Conservation (phyloP, 2,888 invertebrate species). For the Ornithoptera alexandrae region DNA sequence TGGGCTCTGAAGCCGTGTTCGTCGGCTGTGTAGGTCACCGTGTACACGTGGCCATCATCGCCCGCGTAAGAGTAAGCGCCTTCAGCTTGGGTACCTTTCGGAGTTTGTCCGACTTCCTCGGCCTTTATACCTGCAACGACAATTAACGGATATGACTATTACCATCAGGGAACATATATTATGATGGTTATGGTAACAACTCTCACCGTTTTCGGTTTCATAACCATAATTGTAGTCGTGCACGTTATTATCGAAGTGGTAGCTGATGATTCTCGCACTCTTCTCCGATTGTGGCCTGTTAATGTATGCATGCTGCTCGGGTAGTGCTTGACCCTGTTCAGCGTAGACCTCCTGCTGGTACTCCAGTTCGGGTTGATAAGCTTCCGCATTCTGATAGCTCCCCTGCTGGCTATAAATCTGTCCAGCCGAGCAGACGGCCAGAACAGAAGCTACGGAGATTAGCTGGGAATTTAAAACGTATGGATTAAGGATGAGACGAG, state of each 20-base stretch:
- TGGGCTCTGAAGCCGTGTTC: constrained; percentile 79
- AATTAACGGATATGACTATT: too few species aligned
- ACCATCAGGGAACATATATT: too few species aligned
- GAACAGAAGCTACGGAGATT: constrained; percentile 48
- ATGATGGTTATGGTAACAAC: too few species aligned
- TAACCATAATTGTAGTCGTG: constrained; percentile 72
- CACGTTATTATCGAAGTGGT: constrained; percentile 52
- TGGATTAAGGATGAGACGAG: too few species aligned
- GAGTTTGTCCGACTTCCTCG: constrained; percentile 66
- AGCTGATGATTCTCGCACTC: constrained; percentile 53
- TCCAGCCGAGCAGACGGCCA: constrained; percentile 56
- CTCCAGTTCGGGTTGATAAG: constrained; percentile 56
- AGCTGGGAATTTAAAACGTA: constrained; percentile 41
- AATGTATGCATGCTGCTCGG: constrained; percentile 41
- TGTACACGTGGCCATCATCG: constrained; percentile 78
- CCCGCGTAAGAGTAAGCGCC: constrained; percentile 80
- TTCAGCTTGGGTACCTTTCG: constrained; percentile 59
- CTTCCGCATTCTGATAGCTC: constrained; percentile 41
- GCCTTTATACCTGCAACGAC: constrained; percentile 69
- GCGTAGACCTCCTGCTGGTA: constrained; percentile 49
- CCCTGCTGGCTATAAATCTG: constrained; percentile 45
- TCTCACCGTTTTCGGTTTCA: constrained; percentile 82
- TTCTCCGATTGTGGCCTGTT: constrained; percentile 44
- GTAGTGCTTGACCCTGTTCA: constrained; percentile 36
- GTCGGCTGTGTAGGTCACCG: constrained; percentile 78